A percentile compares a stretch with the other conserved stretches of the same genome.
phyloP scores from a whole-genome alignment of 2,113 vertebrate genomes.

The Grammomys dolichurus region DNA sequence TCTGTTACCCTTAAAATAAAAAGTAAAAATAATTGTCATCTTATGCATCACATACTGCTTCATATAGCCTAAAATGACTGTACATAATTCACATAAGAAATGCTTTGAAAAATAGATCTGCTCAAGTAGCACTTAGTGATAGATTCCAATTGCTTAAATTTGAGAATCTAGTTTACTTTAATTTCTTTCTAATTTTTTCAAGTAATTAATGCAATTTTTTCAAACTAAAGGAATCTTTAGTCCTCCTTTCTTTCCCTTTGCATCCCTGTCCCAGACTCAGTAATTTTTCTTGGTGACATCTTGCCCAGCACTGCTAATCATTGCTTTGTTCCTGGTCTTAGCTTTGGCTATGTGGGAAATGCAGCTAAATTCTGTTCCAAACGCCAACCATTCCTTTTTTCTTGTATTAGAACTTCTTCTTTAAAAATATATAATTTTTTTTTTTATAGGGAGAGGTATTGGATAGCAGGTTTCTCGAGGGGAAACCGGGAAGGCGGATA shows the following conservation, averaged over 20 bases:
- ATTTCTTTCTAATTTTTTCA: background rate
- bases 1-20: background rate
- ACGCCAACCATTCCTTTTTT: background rate
- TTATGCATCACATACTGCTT: background rate
- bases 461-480: no score
- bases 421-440: no score
- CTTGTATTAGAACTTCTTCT: background rate
- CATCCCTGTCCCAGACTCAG: no score
- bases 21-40: background rate
- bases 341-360: background rate
- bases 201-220: background rate
- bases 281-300: background rate
- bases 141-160: background rate
- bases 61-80: background rate
- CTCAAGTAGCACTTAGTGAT: background rate
- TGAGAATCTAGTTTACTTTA: background rate
- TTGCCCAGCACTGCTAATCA: background rate
- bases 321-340: background rate
- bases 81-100: conserved; percentile 19
- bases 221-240: background rate
- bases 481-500: no score
- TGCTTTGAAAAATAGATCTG: background rate
- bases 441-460: no score
- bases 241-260: background rate
- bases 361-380: background rate